Base-by-base conservation (phyloP, 2,113 vertebrate genomes). In the Ellobius talpinus region DNA sequence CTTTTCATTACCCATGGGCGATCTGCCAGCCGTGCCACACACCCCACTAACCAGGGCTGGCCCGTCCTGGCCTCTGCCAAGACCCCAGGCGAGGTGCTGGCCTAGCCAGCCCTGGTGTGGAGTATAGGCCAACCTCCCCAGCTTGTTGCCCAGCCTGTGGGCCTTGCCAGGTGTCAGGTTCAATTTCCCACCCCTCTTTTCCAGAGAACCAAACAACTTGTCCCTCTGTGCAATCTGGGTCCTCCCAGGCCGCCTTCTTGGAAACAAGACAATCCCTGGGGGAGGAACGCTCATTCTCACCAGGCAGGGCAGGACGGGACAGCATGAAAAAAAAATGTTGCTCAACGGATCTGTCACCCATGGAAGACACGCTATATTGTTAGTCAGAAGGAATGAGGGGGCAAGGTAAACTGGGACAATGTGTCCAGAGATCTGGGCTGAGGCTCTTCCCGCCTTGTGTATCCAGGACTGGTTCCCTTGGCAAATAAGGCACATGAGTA, bases 1-100 rank as follows among this genome's bases (percentile, higher is more conserved):
- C 98, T 98, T 98, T 97, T 97, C 98, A 90, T 98, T 96, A 86
- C 96, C 98, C 95, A 8, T 26, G 76, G 98, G 97, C 95, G 5
- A 29, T 82, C 91, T 97, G 97, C 98, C 97, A 97, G 0, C 65
- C 0, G 0, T 52, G 91, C 97, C 63, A 90, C 90, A 24, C 90
- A 87, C 31, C 42, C 42, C 73, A 76, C 42, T 26, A 47, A 47
- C 74, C 7, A 13, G 24, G 88, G 90, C 63, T 10, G 5, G 13
- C 94, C 91, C 11, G 7, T 91, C 63, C 94, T 39, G 78, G 91
- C 63, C 39, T 88, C 73, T 65, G 97, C 97, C 97, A 97, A 91
- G 86, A 91, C 96, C 94, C 97, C 85, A 24, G 61, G 93, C 0
- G 6, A 96, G 78, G 91, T 33, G 19, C 52, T 68, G 86, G 97